Evolutionary conservation across 1,140 invertebrate genomes (phyloP).

Genomic region (Pinna nobilis): DNA sequence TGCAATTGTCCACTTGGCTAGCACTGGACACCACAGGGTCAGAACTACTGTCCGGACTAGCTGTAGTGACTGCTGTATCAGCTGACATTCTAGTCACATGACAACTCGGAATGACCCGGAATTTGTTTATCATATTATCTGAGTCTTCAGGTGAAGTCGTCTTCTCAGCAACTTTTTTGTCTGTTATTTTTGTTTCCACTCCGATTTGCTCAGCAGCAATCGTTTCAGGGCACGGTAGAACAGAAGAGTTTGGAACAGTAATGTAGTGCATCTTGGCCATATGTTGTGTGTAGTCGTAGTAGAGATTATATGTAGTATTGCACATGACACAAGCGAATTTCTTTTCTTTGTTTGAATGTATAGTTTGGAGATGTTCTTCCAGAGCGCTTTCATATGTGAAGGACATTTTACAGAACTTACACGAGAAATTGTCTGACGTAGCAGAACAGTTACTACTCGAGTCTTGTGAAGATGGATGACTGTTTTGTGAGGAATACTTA

Average conservation of each 20-base stretch:
- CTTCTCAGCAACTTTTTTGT: not conserved
- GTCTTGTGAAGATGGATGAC: not conserved
- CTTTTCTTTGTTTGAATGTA: slow-evolving; percentile 17
- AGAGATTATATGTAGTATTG: slow-evolving; percentile 8
- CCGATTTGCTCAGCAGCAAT: too few relatives aligned
- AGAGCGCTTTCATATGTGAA: slow-evolving; percentile 13
- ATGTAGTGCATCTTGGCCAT: slow-evolving; percentile 21
- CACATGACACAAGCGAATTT: slow-evolving; percentile 7
- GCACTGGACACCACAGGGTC: slow-evolving; percentile 31
- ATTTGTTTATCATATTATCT: slow-evolving; percentile 7
- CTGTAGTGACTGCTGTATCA: slow-evolving; percentile 53
- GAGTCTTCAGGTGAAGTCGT: not conserved
- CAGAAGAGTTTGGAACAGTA: not conserved
- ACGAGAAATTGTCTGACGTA: not conserved
- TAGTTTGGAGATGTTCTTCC: slow-evolving; percentile 35
- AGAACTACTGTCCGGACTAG: slow-evolving; percentile 65
- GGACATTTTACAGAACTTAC: slow-evolving; percentile 39
- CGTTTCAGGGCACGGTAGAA: slow-evolving; percentile 3
- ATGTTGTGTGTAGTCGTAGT: slow-evolving; percentile 3
- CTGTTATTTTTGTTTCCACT: too few relatives aligned
- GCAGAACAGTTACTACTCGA: not conserved
- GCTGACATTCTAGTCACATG: slow-evolving; percentile 45
- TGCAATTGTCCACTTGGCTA: not conserved
- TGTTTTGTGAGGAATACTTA: too few relatives aligned
- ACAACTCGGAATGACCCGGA: slow-evolving; percentile 10